Evolutionary conservation across 2,888 invertebrate species (phyloP).

Genomic region (Heliconius erato): DNA sequence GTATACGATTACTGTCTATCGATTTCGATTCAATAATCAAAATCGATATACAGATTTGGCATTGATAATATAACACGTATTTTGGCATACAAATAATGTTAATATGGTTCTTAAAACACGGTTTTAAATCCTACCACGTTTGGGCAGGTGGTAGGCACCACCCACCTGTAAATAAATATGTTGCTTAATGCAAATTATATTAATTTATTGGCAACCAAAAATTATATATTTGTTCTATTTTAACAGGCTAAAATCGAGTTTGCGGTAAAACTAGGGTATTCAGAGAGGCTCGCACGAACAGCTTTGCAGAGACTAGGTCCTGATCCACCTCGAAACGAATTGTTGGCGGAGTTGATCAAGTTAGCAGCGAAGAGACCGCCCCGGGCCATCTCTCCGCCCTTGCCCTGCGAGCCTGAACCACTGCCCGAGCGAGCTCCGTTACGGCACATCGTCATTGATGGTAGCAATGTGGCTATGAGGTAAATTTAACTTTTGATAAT

Average conservation of each 20-base stretch:
- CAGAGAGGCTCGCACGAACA: conserved; percentile 92
- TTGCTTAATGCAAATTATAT: neutral
- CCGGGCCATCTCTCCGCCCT: conserved; percentile 70
- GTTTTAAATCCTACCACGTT: conserved; percentile 10
- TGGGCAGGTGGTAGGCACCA: neutral
- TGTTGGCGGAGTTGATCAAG: conserved; percentile 95
- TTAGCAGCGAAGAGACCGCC: conserved; percentile 87
- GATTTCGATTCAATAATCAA: too few relatives aligned
- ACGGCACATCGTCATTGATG: conserved; percentile 95
- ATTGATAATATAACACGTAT: conserved; percentile 7
- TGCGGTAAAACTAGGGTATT: conserved; percentile 96
- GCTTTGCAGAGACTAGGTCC: conserved; percentile 94
- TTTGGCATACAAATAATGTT: neutral
- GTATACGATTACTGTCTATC: neutral
- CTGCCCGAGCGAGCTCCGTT: conserved; percentile 78
- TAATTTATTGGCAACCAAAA: neutral
- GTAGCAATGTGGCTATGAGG: conserved; percentile 98
- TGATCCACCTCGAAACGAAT: conserved; percentile 93
- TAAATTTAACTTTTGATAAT: too few relatives aligned
- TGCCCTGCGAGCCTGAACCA: conserved; percentile 68
- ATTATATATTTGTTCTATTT: conserved; percentile 63
- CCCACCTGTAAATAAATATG: neutral
- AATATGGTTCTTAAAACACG: neutral
- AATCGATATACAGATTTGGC: neutral
- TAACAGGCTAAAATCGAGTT: conserved; percentile 91